Evolutionary conservation across 1,140 invertebrate species (phyloP).

Genomic region (Conus betulinus): DNA sequence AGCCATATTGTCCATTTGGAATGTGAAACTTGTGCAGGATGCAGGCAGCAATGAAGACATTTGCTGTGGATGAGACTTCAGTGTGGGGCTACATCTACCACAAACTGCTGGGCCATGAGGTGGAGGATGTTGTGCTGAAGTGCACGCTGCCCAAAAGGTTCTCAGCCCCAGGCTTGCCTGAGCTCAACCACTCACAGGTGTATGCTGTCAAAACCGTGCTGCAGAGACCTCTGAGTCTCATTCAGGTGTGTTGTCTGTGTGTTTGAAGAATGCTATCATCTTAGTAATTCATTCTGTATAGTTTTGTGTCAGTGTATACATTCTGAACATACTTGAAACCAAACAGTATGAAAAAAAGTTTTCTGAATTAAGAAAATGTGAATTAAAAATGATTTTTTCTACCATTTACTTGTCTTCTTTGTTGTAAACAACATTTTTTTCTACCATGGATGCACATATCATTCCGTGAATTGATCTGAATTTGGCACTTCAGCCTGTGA

Average conservation of each 20-base stretch:
- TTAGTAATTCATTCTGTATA: no score
- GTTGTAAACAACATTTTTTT: no score
- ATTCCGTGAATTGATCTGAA: no score
- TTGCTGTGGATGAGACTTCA: constrained; percentile 96
- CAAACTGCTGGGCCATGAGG: constrained; percentile 95
- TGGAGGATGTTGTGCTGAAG: constrained; percentile 91
- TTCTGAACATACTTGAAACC: no score
- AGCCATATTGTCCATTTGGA: no score
- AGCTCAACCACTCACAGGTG: constrained; percentile 97
- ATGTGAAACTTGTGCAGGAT: constrained; percentile 81
- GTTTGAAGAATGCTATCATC: not conserved
- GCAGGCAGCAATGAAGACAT: constrained; percentile 95
- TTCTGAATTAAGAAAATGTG: no score
- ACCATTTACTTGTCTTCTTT: no score
- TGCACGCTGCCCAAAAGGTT: constrained; percentile 96
- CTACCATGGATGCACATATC: no score
- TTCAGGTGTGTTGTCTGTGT: constrained; percentile 83
- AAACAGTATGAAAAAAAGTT: no score
- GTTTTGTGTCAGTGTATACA: no score
- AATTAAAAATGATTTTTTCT: no score
- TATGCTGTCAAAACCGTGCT: constrained; percentile 99
- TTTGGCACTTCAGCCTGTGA: no score
- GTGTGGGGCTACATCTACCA: constrained; percentile 99
- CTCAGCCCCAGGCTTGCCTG: constrained; percentile 96
- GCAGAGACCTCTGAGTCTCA: constrained; percentile 96